Percentiles rank a stretch among this genome's conserved stretches.
phyloP scores from a whole-genome alignment of 2,888 invertebrate species.

The Tillus elongatus region DNA sequence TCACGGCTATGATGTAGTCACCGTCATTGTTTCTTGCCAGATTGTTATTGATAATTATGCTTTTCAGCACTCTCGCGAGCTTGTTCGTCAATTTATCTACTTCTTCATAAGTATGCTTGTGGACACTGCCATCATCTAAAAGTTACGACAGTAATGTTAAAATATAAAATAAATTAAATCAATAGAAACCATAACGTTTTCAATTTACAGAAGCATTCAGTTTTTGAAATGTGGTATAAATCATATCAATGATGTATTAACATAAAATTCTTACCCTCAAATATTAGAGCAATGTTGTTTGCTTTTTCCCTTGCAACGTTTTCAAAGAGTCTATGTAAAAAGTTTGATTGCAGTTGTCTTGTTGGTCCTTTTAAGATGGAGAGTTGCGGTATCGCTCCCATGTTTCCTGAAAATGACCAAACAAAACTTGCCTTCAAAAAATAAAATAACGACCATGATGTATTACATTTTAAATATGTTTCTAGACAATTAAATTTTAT shows the following conservation, averaged over 20 bases:
- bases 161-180: too few relatives aligned
- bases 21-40: conserved; percentile 53
- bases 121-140: conserved; percentile 1
- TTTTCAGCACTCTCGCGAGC: conserved; percentile 47
- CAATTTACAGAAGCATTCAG: too few relatives aligned
- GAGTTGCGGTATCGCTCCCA: conserved; percentile 69
- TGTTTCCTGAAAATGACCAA: too few relatives aligned
- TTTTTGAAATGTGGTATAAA: too few relatives aligned
- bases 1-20: conserved; percentile 67
- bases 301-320: conserved; percentile 43
- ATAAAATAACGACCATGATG: too few relatives aligned
- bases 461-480: too few relatives aligned
- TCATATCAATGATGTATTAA: background rate
- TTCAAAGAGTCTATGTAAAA: conserved; percentile 46
- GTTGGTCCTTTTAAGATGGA: conserved; percentile 60
- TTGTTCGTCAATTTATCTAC: conserved; percentile 50
- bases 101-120: conserved; percentile 45
- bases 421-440: too few relatives aligned
- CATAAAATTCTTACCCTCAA: conserved; percentile 44
- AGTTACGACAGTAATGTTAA: conserved; percentile 1
- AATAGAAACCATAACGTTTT: too few relatives aligned
- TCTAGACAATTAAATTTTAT: too few relatives aligned
- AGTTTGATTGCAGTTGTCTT: conserved; percentile 28
- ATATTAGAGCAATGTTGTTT: conserved; percentile 54
- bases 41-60: conserved; percentile 36